Evolutionary conservation across 2,888 invertebrate genomes (phyloP).

Genomic region (Hylaea fasciaria): DNA sequence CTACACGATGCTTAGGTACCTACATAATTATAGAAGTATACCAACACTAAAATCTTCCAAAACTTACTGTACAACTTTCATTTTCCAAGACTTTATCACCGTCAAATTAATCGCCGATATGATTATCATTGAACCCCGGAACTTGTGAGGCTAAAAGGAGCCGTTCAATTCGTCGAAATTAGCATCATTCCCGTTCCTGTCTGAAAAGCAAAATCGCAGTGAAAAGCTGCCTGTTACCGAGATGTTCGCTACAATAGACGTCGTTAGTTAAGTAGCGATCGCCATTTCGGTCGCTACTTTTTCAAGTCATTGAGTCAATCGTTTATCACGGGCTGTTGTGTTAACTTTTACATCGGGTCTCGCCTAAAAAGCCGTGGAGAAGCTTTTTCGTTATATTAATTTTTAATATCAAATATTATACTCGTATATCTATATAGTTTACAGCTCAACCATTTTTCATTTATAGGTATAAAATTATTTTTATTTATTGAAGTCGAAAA

Average conservation of each 20-base stretch:
- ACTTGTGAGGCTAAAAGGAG: conserved; percentile 48
- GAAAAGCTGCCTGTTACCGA: conserved; percentile 35
- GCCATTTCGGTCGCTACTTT: conserved; percentile 78
- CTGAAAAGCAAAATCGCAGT: conserved; percentile 42
- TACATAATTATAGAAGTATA: too few species aligned
- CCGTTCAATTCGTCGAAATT: conserved; percentile 62
- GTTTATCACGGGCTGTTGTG: conserved; percentile 84
- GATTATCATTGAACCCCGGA: conserved; percentile 16
- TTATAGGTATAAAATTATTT: too few species aligned
- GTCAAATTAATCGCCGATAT: neutral
- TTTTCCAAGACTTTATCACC: too few species aligned
- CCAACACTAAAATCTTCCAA: too few species aligned
- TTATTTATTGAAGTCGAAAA: too few species aligned
- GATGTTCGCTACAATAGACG: conserved; percentile 67
- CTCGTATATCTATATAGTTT: too few species aligned
- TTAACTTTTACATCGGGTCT: conserved; percentile 71
- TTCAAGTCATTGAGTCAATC: conserved; percentile 84
- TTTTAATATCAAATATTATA: too few species aligned
- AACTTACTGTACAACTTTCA: too few species aligned
- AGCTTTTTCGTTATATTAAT: conserved; percentile 11
- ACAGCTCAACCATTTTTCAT: too few species aligned
- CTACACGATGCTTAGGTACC: too few species aligned
- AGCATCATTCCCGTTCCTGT: conserved; percentile 55
- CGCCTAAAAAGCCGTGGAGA: conserved; percentile 54
- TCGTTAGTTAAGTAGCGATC: conserved; percentile 78